Percentiles rank a stretch among this genome's conserved stretches.
Conservation (phyloP, 2,113 vertebrate genomes). For the Otocyon megalotis region DNA sequence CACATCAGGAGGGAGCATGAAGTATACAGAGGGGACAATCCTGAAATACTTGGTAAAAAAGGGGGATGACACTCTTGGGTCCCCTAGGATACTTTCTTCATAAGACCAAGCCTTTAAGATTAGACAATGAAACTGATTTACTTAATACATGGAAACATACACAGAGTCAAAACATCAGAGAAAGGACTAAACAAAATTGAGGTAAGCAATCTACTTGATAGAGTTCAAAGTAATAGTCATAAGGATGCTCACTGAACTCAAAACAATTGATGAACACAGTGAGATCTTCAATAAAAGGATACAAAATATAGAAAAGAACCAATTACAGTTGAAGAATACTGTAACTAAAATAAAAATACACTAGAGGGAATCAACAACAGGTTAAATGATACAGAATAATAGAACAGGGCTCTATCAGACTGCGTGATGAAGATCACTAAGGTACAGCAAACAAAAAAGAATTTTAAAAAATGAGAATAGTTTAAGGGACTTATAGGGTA, state of each 20-base stretch:
- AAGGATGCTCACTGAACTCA: background rate
- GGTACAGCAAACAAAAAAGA: background rate
- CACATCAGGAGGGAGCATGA: background rate
- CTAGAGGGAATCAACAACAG: background rate
- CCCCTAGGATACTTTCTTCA: background rate
- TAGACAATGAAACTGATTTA: background rate
- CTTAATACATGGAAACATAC: background rate
- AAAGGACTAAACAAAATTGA: background rate
- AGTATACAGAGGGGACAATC: background rate
- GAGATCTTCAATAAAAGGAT: background rate
- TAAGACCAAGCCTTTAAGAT: background rate
- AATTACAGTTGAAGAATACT: background rate
- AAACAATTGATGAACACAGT: background rate
- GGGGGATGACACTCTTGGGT: background rate
- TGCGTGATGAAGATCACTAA: background rate
- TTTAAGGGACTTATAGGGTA: background rate
- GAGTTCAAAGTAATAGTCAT: background rate
- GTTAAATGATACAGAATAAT: background rate
- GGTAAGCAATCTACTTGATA: background rate
- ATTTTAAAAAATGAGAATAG: background rate
- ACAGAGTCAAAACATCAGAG: background rate
- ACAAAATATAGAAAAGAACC: background rate
- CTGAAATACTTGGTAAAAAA: background rate
- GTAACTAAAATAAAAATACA: background rate
- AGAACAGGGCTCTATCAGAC: too few relatives aligned